Conservation (phyloP, 2,888 invertebrate species). For the Drosophila aldrichi region DNA sequence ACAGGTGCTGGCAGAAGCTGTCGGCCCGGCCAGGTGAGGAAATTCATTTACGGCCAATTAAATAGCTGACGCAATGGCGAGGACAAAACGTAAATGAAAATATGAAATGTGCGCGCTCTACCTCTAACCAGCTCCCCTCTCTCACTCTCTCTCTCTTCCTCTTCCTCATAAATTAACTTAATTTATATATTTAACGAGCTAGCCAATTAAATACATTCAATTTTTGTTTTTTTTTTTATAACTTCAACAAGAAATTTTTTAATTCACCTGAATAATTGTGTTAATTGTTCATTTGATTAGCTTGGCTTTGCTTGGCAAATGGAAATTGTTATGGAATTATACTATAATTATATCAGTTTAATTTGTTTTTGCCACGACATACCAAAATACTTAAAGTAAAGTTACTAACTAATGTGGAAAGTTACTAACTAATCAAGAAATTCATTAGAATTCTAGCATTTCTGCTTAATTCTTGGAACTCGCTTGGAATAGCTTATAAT, state of each 20-base stretch:
- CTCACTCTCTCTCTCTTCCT: neutral
- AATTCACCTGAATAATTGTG: conserved; percentile 23
- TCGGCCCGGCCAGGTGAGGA: conserved; percentile 23
- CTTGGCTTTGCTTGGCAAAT: neutral
- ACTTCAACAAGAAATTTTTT: conserved; percentile 45
- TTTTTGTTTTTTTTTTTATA: conserved; percentile 22
- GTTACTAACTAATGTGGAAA: too few relatives aligned
- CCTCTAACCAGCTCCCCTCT: neutral
- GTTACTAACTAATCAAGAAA: neutral
- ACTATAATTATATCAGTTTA: neutral
- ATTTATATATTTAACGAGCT: conserved; percentile 46
- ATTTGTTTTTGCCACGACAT: neutral
- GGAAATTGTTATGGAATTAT: conserved; percentile 6
- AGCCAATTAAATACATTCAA: conserved; percentile 31
- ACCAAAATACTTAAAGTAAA: too few relatives aligned
- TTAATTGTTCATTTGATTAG: conserved; percentile 36
- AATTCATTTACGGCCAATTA: conserved; percentile 69
- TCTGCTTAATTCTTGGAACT: neutral
- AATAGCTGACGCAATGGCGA: conserved; percentile 30
- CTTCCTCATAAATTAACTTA: conserved; percentile 29
- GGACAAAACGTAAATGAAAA: conserved; percentile 23
- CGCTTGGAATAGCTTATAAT: too few relatives aligned
- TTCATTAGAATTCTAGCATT: neutral
- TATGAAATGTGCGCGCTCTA: conserved; percentile 17
- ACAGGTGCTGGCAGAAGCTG: conserved; percentile 45